Base-by-base conservation (phyloP, 2,888 invertebrate species). In the Smittia sp. region DNA sequence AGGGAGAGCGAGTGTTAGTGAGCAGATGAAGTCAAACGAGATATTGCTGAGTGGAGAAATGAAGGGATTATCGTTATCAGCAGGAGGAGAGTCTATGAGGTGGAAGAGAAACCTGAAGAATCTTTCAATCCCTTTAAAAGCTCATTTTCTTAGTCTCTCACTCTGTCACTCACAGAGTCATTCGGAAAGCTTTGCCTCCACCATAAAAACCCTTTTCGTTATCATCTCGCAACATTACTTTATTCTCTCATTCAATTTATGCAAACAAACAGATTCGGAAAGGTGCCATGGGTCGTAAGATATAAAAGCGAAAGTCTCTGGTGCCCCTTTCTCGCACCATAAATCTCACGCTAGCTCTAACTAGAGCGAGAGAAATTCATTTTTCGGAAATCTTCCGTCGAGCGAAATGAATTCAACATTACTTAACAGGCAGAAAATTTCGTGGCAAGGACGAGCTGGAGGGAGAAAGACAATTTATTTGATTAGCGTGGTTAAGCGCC, bases 391-490 rank as follows among this genome's bases (percentile, higher is more conserved):
- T 27, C 25, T 18, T 27, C 18, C 27, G 11, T n/a, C 11, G 38
- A n/a, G 25, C 15, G 9, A 18, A 68, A 46, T 11, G 39, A 68
- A 46, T 68, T 68, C 41, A 68, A 46, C 46, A 68, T 32, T 20
- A 22, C 18, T 39, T 39, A 65, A 65, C 18, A 20, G 65, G 32
- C 27, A 9, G 27, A n/a, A 65, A 63, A 22, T 20, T 63, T 63
- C 22, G 11, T 20, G 22, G 20, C 27, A 15, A 63, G 20, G 13
- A n/a, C 11, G 6, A 62, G 24, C 15, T 4, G 20, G 20, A 62
- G n/a, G 54, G 18, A 54, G 18, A 41, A 46, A 27, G 54, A 69
- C 58, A 69, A 69, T 69, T 69, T 69, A 69, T 69, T 69, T 69
- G 69, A 69, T 69, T 54, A 69, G 52, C 69, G 69, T 69, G 25